Evolutionary conservation across 2,113 vertebrate genomes (phyloP).

Genomic region (Empidonax traillii): DNA sequence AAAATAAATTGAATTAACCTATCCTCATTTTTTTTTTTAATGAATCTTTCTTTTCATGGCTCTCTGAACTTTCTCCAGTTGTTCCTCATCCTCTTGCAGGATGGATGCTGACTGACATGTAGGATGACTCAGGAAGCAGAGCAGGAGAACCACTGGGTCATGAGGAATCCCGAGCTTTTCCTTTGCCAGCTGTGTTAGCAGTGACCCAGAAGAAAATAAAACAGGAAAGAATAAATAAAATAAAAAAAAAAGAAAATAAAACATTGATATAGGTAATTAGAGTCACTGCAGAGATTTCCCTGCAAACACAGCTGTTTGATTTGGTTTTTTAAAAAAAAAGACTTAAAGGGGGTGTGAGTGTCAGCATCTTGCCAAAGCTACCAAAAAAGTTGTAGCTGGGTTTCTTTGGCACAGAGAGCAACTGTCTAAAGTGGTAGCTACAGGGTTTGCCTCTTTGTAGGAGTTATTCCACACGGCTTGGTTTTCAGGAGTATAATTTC

Average conservation of each 20-base stretch:
- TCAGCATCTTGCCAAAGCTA: background rate
- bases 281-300: background rate
- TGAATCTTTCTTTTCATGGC: background rate
- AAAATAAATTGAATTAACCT: background rate
- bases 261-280: background rate
- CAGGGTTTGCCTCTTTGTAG: background rate
- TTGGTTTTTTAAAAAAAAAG: background rate
- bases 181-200: background rate
- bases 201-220: background rate
- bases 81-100: background rate
- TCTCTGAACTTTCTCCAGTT: background rate
- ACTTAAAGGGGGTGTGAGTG: background rate
- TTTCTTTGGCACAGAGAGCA: background rate
- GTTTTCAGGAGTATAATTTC: background rate
- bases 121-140: background rate
- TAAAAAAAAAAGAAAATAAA: too few relatives aligned
- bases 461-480: background rate
- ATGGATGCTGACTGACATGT: background rate
- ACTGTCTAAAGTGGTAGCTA: background rate
- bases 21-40: background rate
- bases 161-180: background rate
- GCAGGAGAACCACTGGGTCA: background rate
- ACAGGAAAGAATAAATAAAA: background rate
- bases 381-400: background rate
- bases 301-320: background rate